Conservation (phyloP, 2,888 invertebrate genomes). For the Oxytorus armatus region DNA sequence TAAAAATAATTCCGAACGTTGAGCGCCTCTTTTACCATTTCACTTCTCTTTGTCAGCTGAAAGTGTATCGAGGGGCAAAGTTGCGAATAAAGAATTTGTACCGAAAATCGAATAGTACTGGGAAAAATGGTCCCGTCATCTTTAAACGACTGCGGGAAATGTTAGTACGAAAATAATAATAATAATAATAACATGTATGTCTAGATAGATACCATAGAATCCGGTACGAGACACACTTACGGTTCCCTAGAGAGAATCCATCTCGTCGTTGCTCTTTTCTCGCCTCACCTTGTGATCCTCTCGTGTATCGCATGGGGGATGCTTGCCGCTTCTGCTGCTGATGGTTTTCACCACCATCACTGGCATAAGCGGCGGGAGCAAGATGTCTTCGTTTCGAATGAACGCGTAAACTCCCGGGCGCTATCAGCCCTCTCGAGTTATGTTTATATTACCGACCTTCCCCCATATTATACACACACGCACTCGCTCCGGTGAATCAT, state of each 20-base stretch:
- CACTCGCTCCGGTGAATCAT: slow-evolving; percentile 21
- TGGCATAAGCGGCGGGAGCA: slow-evolving; percentile 1
- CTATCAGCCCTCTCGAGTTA: slow-evolving; percentile 36
- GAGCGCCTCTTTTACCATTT: too few relatives aligned
- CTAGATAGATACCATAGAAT: too few relatives aligned
- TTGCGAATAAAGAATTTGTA: neutral
- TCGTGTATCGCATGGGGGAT: slow-evolving; percentile 29
- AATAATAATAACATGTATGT: too few relatives aligned
- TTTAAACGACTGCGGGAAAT: neutral
- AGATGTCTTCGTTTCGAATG: slow-evolving; percentile 34
- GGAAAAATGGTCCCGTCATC: neutral
- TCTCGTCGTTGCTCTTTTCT: slow-evolving; percentile 49
- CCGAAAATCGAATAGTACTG: slow-evolving; percentile 8
- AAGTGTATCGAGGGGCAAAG: neutral
- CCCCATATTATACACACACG: slow-evolving; percentile 1
- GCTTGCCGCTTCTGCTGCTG: slow-evolving; percentile 27
- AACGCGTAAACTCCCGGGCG: slow-evolving; percentile 26
- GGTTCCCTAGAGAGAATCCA: slow-evolving; percentile 47
- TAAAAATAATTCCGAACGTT: too few relatives aligned
- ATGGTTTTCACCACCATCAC: slow-evolving; percentile 40
- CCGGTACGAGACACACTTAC: slow-evolving; percentile 46
- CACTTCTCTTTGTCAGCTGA: too few relatives aligned
- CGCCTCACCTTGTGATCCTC: slow-evolving; percentile 46
- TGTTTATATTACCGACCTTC: slow-evolving; percentile 14
- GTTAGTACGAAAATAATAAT: neutral